A percentile compares a stretch with the other conserved stretches of the same genome.
These are phyloP conservation scores for Selenia dentaria DNA, from an alignment of 2,888 invertebrate genomes.

Conservation along the genomic window DNA sequence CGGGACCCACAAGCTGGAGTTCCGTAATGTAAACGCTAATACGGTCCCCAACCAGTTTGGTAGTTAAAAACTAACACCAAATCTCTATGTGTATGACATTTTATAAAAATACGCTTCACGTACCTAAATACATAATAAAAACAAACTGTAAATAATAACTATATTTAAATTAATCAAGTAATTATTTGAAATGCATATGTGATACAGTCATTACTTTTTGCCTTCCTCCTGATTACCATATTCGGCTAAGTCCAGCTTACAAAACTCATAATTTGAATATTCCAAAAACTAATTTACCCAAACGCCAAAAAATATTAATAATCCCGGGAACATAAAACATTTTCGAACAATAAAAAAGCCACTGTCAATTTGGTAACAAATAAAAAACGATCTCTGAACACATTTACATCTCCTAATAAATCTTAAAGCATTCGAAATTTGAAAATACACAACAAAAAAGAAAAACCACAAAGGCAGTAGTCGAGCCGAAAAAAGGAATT, in stretches of 20 bases:
- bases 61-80: no score
- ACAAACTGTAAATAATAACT: no score
- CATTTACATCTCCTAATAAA: constrained; percentile 75
- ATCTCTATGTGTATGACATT: no score
- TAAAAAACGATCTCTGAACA: constrained; percentile 54
- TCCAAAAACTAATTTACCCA: constrained; percentile 32
- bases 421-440: constrained; percentile 63
- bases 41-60: no score
- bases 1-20: no score
- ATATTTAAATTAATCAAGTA: not conserved
- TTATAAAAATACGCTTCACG: no score
- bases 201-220: no score
- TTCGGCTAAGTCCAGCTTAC: not conserved
- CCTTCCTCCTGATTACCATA: not conserved
- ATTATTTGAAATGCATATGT: not conserved
- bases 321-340: constrained; percentile 46
- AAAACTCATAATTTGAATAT: constrained; percentile 12
- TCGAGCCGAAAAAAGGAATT: constrained; percentile 76
- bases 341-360: constrained; percentile 47
- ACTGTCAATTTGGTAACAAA: constrained; percentile 48
- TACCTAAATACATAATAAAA: no score
- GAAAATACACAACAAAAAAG: constrained; percentile 49
- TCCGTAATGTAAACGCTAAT: no score
- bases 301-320: constrained; percentile 44
- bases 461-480: constrained; percentile 71